Conservation (phyloP, 35 echinoderm and acorn worm species). For the Heliocidaris erythrogramma region DNA sequence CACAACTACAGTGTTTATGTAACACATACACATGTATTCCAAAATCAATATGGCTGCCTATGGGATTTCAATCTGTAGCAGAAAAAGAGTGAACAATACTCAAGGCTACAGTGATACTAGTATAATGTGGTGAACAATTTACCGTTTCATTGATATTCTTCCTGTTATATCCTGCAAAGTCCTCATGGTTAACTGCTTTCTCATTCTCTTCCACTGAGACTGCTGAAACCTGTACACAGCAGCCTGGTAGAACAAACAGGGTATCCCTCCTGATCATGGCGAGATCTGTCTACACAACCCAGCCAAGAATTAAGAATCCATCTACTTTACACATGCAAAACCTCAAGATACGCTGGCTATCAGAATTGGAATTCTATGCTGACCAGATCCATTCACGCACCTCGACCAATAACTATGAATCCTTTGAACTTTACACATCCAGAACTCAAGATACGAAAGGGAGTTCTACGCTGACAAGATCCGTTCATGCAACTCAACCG, state of each 20-base stretch:
- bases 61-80: no score
- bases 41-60: no score
- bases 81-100: neutral
- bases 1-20: no score
- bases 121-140: neutral
- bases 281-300: neutral
- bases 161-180: neutral
- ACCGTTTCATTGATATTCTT: neutral
- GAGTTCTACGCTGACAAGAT: neutral
- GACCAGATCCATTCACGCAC: neutral
- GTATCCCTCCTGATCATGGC: slow-evolving; percentile 13
- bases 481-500: neutral
- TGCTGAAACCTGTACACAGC: slow-evolving; percentile 37
- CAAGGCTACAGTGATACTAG: neutral
- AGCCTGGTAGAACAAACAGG: neutral
- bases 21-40: no score
- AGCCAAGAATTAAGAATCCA: neutral
- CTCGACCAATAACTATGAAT: neutral
- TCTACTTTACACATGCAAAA: neutral
- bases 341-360: neutral
- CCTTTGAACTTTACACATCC: neutral
- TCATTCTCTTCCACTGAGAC: neutral
- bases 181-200: neutral
- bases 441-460: neutral
- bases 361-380: neutral